These are phyloP conservation scores for Synanthedon vespiformis DNA, from an alignment of 2,888 invertebrate genomes.

Conservation along the genomic window DNA sequence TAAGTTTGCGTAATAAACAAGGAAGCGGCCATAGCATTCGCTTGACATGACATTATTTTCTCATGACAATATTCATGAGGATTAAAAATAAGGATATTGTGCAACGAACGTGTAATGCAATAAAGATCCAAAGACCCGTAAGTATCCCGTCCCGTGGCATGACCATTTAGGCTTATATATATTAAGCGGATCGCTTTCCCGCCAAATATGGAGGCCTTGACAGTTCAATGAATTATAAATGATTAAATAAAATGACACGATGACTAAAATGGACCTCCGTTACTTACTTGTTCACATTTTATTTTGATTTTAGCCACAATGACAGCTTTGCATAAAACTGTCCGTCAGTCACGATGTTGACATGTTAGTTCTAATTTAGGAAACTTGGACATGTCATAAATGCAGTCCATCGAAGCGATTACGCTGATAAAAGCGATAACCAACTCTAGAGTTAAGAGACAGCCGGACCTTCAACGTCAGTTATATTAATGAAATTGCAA, in stretches of 20 bases:
- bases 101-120: conserved; percentile 40
- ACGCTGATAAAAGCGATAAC: too few relatives aligned
- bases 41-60: too few relatives aligned
- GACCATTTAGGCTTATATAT: conserved; percentile 42
- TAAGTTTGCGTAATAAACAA: too few relatives aligned
- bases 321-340: conserved; percentile 37
- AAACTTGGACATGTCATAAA: too few relatives aligned
- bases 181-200: conserved; percentile 65
- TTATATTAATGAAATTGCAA: too few relatives aligned
- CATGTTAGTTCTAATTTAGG: too few relatives aligned
- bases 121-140: conserved; percentile 52
- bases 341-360: conserved; percentile 38
- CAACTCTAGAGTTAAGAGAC: too few relatives aligned
- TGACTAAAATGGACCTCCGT: conserved; percentile 32
- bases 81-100: conserved; percentile 11
- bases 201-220: conserved; percentile 63
- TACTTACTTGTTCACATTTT: conserved; percentile 28
- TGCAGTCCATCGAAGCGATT: too few relatives aligned
- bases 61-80: not conserved
- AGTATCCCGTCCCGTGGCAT: conserved; percentile 47
- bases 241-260: conserved; percentile 54
- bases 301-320: conserved; percentile 36
- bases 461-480: too few relatives aligned
- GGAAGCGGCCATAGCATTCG: too few relatives aligned
- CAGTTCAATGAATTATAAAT: conserved; percentile 61